Conservation (phyloP, 2,113 vertebrate genomes). For the Chlamydotis undulata region DNA sequence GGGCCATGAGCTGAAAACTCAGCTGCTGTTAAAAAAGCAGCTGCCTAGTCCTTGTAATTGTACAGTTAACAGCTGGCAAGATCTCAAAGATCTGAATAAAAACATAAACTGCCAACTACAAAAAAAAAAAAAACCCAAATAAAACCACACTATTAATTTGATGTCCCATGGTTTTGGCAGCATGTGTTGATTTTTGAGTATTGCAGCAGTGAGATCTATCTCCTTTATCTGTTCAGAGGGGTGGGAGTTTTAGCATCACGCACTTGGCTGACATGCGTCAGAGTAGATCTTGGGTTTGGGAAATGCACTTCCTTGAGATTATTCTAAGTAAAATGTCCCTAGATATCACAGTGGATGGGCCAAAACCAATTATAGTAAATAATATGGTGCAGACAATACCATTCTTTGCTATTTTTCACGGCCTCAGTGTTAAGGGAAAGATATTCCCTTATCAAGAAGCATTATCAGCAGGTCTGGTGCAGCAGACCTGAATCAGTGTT, state of each 20-base stretch:
- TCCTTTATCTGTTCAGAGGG: background rate
- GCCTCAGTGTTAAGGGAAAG: background rate
- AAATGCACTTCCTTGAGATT: background rate
- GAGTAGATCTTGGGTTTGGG: background rate
- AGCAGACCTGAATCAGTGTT: background rate
- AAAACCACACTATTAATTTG: background rate
- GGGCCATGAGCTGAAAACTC: background rate
- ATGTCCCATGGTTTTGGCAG: background rate
- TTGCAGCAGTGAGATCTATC: background rate
- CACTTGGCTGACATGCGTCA: fast-evolving
- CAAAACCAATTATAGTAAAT: too few species aligned
- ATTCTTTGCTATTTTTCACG: background rate
- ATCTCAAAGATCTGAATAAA: background rate
- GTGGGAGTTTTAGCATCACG: background rate
- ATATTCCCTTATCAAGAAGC: fast-evolving
- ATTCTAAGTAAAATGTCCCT: fast-evolving
- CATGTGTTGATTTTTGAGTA: background rate
- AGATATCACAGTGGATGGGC: fast-evolving
- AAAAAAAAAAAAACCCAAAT: background rate
- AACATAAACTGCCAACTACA: background rate
- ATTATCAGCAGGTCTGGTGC: fast-evolving
- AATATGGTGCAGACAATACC: fast-evolving
- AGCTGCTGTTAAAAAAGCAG: background rate
- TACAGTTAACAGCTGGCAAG: background rate
- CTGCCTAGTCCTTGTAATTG: fast-evolving